phyloP scores from a whole-genome alignment of 2,888 invertebrate species.

The Chromoteleia sp. region DNA sequence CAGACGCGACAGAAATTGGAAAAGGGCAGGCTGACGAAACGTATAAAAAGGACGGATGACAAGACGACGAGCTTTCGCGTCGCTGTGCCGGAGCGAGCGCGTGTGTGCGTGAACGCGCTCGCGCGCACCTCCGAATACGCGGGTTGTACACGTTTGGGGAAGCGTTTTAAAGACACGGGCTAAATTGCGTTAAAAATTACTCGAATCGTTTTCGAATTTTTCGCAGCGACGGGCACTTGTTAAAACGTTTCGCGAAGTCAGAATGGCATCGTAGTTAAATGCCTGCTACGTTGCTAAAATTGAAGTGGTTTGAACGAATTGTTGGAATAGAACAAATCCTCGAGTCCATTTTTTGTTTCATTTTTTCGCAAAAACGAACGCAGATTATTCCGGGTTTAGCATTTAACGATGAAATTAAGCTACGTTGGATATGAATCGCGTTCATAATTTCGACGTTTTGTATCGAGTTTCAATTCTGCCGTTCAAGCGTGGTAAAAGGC shows the following conservation, averaged over 20 bases:
- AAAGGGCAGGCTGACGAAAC: slow-evolving; percentile 58
- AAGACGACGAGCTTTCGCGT: slow-evolving; percentile 51
- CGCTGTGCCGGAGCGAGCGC: slow-evolving; percentile 4
- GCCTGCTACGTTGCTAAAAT: slow-evolving; percentile 1
- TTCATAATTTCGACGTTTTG: no score
- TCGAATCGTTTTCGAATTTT: slow-evolving; percentile 47
- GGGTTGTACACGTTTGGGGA: slow-evolving; percentile 44
- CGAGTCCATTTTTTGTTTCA: no score
- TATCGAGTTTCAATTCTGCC: no score
- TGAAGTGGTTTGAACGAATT: no score
- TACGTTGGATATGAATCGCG: no score
- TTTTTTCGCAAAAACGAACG: no score
- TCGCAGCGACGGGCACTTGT: slow-evolving; percentile 6
- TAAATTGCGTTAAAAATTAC: slow-evolving; percentile 53
- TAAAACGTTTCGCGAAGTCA: slow-evolving; percentile 6
- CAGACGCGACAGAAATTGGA: slow-evolving; percentile 69
- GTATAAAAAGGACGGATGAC: slow-evolving; percentile 53
- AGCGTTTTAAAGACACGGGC: slow-evolving; percentile 40
- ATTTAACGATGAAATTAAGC: no score
- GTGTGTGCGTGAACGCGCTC: slow-evolving; percentile 13
- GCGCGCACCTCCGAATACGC: slow-evolving; percentile 24
- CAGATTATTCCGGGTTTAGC: no score
- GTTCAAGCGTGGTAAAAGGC: no score
- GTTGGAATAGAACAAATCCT: no score
- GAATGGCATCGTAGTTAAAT: slow-evolving; percentile 18